Base-by-base conservation (phyloP, 2,113 vertebrate species). In the Canis aureus region DNA sequence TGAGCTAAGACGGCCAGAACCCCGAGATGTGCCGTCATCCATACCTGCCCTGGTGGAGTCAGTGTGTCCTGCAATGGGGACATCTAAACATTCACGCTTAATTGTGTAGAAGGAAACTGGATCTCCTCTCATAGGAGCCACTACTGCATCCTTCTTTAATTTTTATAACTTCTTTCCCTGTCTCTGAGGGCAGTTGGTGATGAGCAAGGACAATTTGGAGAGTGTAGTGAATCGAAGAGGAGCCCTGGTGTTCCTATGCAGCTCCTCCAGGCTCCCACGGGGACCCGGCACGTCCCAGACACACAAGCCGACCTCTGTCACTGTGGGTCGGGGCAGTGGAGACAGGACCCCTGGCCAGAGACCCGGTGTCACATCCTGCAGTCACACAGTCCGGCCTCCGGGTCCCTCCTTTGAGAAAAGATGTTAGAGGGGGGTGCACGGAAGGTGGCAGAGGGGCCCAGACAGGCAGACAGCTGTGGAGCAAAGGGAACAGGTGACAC, bases 241-340 rank as follows among this genome's bases (percentile, higher is more conserved):
- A 10, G 32, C 27, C 20, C 25, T n/a, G 38, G 1, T 0, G 32
- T 73, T 73, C 57, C 35, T 0, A 2, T 16, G n/a, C 55, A 49
- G 16, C 17, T 88, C 35, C n/a, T 57, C 32, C 17, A 9, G 43
- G 15, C n/a, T 16, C 85, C 35, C 4, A 0, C 11, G 25, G 25
- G 69, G 25, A 25, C 49, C 17, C 0, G 3, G 71, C 32, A 69
- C 7, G 53, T 73, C 12, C 2, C 35, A 82, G 7, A 60, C 8
- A 38, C 6, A 13, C 4, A 1, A 3, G 43, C 69, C 19, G 38
- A 62, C 8, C 60, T 69, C 1, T 6, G 51, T 79, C n/a, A 35
- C 3, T 12, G 27, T 25, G 0, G 64, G n/a, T 55, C 17, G 16
- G 43, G 69, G 38, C 76, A 43, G 29, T 32, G 59, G 86, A 9